Base-by-base conservation (phyloP, 2,113 vertebrate genomes). In the Jacana jacana region DNA sequence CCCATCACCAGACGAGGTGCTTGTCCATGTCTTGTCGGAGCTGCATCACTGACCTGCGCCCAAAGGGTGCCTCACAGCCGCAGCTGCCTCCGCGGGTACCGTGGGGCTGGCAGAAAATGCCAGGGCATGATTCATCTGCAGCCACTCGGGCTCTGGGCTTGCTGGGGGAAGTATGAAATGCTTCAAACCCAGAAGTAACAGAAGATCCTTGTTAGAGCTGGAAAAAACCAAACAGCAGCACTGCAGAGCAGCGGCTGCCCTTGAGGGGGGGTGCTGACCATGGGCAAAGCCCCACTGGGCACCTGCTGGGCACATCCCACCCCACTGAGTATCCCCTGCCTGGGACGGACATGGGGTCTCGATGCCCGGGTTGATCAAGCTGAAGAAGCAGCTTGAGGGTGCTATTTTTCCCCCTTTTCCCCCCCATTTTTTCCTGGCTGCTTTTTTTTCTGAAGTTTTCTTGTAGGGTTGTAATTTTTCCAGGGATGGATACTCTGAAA, bases 201-300 rank as follows among this genome's bases (percentile, higher is more conserved):
- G 11, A 64, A 44, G 20, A 31, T 15, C 80, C 44, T 70, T 49
- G 54, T 27, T 60, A 27, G 49, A 70, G 24, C 54, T 28, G 55
- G 66, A n/a, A n/a, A 61, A 23, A 68, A 51, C 11, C 18, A 10
- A 58, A 20, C 1, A 1, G 13, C 54, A 60, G 35, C 4, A 0
- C 4, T 10, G n/a, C 3, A 3, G 44, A n/a, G 44, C 17, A 0
- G 8, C 2, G 2, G n/a, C 24, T 16, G 8, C 48, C 37, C 37
- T 35, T 33, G 1, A n/a, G n/a, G 3, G 22, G 46, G 42, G 48
- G 44, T 25, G n/a, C 33, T 63, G 35, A 44, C 75, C 33, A 17
- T 4, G 4, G 75, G 30, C 10, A 5, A 46, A 54, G 37, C 37
- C 61, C 49, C 61, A 35, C 5, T 12, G 3, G 70, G 35, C 9